Percentiles rank a stretch among this genome's conserved stretches.
These are phyloP conservation scores for Cygnus buccinator DNA, from an alignment of 2,113 vertebrate species.

Conservation along the genomic window DNA sequence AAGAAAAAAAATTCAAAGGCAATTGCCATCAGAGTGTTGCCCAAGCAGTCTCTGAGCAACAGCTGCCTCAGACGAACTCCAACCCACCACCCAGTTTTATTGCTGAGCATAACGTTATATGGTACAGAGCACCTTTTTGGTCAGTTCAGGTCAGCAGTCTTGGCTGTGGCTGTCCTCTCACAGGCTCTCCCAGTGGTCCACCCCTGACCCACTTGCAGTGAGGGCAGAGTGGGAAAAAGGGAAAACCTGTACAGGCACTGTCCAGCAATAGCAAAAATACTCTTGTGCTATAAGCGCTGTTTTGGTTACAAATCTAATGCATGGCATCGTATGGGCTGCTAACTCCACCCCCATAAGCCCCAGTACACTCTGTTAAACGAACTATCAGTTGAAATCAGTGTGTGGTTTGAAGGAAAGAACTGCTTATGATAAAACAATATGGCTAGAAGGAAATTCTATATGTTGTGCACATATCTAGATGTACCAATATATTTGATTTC, in stretches of 20 bases:
- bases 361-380: neutral
- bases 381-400: neutral
- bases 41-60: neutral
- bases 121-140: neutral
- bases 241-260: neutral
- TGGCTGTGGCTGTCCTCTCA: neutral
- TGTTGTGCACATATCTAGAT: neutral
- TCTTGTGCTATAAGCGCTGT: neutral
- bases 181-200: neutral
- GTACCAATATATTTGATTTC: neutral
- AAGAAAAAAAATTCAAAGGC: fast-evolving
- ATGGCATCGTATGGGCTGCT: neutral
- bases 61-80: neutral
- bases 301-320: neutral
- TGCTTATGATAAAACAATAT: neutral
- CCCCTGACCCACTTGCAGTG: neutral
- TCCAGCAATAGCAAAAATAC: neutral
- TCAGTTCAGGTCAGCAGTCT: neutral
- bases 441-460: neutral
- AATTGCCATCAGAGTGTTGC: neutral
- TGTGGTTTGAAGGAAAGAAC: neutral
- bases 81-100: neutral
- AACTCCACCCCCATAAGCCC: neutral
- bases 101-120: neutral
- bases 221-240: neutral